Base-by-base conservation (phyloP, 23 tunicate species). In the Styela clava region DNA sequence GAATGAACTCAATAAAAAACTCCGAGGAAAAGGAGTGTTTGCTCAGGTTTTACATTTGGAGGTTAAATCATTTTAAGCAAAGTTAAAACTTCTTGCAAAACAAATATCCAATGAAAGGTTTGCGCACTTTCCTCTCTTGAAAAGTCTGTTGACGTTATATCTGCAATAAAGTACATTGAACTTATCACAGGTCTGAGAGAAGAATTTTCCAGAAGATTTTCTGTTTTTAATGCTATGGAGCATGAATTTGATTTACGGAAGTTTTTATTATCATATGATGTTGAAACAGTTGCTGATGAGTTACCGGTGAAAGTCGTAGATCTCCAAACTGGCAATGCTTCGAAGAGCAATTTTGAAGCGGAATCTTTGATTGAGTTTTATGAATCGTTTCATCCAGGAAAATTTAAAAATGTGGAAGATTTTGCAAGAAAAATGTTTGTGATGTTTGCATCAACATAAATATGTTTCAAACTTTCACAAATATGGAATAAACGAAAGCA, bases 21-120 rank as follows among this genome's bases (percentile, higher is more conserved):
- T 83, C 51, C 86, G 74, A 83, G 86, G 70, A 69, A 83, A 83
- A 52, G 82, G 84, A 22, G 5, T 28, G 35, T 83, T 83, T 28
- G 73, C 63, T 83, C 35, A 81, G 62, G 84, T 68, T 34, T 32
- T 81, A 78, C 68, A 81, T 30, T 26, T 68, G 27, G 35, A 68
- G 20, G 84, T 81, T n/a, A 81, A 81, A 68, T 9, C 84, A 68
- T 81, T 81, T 62, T 62, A 68, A 68, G 32, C 68, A 44, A 81
- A 81, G 84, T 78, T 81, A 70, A 70, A 69, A 24, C 85, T 82
- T 30, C 72, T 82, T 61, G 22, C 62, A 9, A 24, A n/a, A 32
- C 79, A 71, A 29, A 82, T 69, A 28, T 33, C 24, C 20, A 30
- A 73, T 51, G 68, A 67, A 24, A 82, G 19, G 36, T 69, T 27